Evolutionary conservation across 2,113 vertebrate genomes (phyloP).

Genomic region (Pangasianodon hypophthalmus): DNA sequence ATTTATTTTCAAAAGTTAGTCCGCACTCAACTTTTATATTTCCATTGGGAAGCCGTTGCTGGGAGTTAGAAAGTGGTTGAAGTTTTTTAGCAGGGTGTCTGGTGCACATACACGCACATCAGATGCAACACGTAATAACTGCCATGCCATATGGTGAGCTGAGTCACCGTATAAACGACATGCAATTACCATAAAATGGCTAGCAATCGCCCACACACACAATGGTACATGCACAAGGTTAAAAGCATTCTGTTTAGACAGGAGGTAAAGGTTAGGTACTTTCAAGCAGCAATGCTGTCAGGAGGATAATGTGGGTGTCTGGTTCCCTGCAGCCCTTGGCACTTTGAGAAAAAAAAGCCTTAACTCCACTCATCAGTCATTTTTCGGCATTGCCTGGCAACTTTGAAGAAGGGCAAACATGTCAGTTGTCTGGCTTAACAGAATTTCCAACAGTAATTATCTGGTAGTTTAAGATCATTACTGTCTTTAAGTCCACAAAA

Average conservation of each 20-base stretch:
- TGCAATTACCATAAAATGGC: constrained; percentile 40
- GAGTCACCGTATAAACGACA: constrained; percentile 28
- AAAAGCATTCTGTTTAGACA: constrained; percentile 55
- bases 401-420: constrained; percentile 74
- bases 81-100: constrained; percentile 4
- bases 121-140: background rate
- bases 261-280: constrained; percentile 56
- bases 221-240: constrained; percentile 34
- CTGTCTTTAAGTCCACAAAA: constrained; percentile 66
- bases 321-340: constrained; percentile 56
- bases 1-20: constrained; percentile 70
- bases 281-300: constrained; percentile 47
- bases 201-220: constrained; percentile 23
- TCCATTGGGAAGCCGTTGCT: constrained; percentile 29
- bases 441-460: constrained; percentile 72
- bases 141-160: constrained; percentile 19
- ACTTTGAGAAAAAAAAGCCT: constrained; percentile 13
- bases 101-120: background rate
- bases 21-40: constrained; percentile 27
- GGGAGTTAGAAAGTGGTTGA: constrained; percentile 20
- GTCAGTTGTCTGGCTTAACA: constrained; percentile 68
- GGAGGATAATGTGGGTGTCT: constrained; percentile 53
- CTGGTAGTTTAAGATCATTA: constrained; percentile 69
- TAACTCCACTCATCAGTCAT: constrained; percentile 64
- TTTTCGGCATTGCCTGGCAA: constrained; percentile 58